Evolutionary conservation across 1,140 invertebrate genomes (phyloP).

Genomic region (Caenorhabditis inopinata): DNA sequence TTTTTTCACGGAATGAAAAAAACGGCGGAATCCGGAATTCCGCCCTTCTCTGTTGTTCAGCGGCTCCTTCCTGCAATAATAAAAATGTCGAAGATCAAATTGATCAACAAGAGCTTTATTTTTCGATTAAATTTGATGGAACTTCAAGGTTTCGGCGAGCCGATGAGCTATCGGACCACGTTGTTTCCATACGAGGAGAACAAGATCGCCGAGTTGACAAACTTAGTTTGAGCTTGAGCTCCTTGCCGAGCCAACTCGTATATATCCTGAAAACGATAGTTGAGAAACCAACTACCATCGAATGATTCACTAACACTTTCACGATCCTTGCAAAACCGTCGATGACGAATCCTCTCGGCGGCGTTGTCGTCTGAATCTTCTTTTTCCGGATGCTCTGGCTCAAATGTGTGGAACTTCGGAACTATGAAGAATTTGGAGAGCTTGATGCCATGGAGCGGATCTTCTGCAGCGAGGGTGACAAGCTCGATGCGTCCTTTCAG

Average conservation of each 20-base stretch:
- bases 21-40: too few relatives aligned
- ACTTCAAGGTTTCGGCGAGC: too few relatives aligned
- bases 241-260: not conserved
- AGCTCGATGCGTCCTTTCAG: not conserved
- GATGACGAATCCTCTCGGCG: not conserved
- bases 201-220: not conserved
- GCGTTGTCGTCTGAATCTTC: not conserved
- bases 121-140: too few relatives aligned
- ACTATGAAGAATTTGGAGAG: not conserved
- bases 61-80: too few relatives aligned
- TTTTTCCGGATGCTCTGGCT: not conserved
- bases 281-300: not conserved
- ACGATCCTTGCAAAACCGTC: not conserved
- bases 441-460: not conserved
- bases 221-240: not conserved
- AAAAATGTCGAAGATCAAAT: too few relatives aligned
- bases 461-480: not conserved
- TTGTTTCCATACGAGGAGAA: not conserved
- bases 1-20: too few relatives aligned
- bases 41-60: too few relatives aligned
- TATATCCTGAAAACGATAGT: not conserved
- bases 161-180: not conserved
- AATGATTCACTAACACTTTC: not conserved
- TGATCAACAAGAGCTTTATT: too few relatives aligned
- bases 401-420: not conserved